Percentiles rank a stretch among this genome's conserved stretches.
phyloP scores from a whole-genome alignment of 2,113 vertebrate genomes.

The Cettia cetti region DNA sequence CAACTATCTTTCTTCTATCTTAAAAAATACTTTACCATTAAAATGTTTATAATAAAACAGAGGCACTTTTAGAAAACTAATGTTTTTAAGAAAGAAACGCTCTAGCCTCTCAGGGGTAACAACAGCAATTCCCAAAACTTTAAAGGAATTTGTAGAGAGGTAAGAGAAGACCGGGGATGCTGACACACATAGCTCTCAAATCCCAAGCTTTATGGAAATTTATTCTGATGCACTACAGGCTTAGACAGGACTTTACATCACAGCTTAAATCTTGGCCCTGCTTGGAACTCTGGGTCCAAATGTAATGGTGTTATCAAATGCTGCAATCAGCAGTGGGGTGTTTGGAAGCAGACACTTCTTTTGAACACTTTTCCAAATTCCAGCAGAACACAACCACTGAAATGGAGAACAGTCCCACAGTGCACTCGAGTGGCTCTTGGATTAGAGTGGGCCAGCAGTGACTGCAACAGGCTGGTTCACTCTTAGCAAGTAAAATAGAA shows the following conservation, averaged over 20 bases:
- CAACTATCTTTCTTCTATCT: background rate
- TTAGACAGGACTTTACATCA: background rate
- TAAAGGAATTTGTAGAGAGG: background rate
- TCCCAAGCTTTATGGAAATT: background rate
- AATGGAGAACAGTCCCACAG: background rate
- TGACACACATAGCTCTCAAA: background rate
- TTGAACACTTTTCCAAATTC: background rate
- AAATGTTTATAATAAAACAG: background rate
- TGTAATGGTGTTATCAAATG: background rate
- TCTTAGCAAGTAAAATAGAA: background rate
- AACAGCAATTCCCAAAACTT: background rate
- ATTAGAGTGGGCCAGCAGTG: accelerated
- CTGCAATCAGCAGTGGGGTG: background rate
- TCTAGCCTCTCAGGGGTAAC: background rate
- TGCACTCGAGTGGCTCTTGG: accelerated
- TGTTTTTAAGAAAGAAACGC: background rate
- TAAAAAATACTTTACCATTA: background rate
- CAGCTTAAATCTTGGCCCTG: background rate
- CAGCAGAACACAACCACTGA: background rate
- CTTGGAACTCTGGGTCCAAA: background rate
- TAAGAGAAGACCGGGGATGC: background rate
- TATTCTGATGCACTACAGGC: background rate
- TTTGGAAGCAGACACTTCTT: background rate
- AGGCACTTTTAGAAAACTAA: background rate
- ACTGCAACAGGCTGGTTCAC: background rate